These are phyloP conservation scores for Pterocles gutturalis DNA, from an alignment of 2,113 vertebrate species.

Conservation along the genomic window DNA sequence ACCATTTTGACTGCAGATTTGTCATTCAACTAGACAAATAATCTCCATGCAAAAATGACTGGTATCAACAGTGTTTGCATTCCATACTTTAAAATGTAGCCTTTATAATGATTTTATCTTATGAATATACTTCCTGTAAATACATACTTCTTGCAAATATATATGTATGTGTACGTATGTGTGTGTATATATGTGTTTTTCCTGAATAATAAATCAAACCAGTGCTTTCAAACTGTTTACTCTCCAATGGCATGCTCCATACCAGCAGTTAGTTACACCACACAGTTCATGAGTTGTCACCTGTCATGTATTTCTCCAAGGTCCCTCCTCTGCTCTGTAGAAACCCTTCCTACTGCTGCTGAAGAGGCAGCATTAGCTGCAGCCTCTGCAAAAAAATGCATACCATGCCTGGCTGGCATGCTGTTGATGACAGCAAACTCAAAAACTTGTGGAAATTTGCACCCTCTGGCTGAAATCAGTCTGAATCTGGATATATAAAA, in stretches of 20 bases:
- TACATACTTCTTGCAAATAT: not conserved
- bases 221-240: not conserved
- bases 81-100: not conserved
- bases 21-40: not conserved
- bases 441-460: not conserved
- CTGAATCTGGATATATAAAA: not conserved
- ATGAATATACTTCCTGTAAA: not conserved
- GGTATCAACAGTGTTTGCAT: not conserved
- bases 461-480: not conserved
- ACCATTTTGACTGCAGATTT: not conserved
- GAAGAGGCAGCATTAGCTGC: not conserved
- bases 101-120: not conserved
- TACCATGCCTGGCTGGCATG: not conserved
- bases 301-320: not conserved
- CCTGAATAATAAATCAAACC: not conserved
- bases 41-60: not conserved
- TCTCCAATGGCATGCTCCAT: not conserved
- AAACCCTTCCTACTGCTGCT: not conserved
- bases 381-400: not conserved
- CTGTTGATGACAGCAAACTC: not conserved
- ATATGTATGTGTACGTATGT: no score
- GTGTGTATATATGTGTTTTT: not conserved
- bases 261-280: not conserved
- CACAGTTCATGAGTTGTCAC: not conserved
- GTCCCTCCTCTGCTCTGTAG: not conserved